These are phyloP conservation scores for Fissipunctia ypsillon DNA, from an alignment of 2,888 invertebrate species.

Conservation along the genomic window DNA sequence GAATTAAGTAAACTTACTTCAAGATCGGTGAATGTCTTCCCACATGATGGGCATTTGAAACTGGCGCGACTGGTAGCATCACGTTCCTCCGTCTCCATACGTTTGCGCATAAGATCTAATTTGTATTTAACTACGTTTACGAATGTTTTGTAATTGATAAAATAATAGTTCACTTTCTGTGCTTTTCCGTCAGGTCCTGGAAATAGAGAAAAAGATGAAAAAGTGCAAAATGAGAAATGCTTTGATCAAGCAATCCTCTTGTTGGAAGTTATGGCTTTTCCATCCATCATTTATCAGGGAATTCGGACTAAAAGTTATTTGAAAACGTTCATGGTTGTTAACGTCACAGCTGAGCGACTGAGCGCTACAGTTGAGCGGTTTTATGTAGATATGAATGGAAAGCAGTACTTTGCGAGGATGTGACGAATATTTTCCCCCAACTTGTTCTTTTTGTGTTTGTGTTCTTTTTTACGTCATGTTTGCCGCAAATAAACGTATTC, in stretches of 20 bases:
- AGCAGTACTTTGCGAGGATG: slow-evolving; percentile 14
- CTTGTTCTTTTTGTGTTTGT: no score
- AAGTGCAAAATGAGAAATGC: not conserved
- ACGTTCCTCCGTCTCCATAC: slow-evolving; percentile 98
- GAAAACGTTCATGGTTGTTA: not conserved
- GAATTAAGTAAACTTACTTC: slow-evolving; percentile 90
- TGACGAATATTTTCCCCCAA: no score
- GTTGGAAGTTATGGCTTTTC: not conserved
- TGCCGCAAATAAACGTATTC: no score
- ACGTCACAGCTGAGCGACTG: slow-evolving; percentile 12
- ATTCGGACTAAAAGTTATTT: slow-evolving; percentile 1
- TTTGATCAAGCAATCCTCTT: not conserved
- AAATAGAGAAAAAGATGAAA: slow-evolving; percentile 38
- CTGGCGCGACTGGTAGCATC: slow-evolving; percentile 98
- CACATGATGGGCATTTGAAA: slow-evolving; percentile 97
- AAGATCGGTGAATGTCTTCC: slow-evolving; percentile 98
- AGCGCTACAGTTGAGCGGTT: slow-evolving; percentile 13
- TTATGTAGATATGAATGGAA: slow-evolving; percentile 21
- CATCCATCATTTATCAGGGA: not conserved
- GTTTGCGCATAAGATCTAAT: slow-evolving; percentile 98
- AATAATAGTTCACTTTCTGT: slow-evolving; percentile 99
- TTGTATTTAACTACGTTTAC: slow-evolving; percentile 99
- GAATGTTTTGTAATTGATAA: slow-evolving; percentile 99
- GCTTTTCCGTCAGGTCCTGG: slow-evolving; percentile 96
- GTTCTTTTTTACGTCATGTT: no score